phyloP scores from a whole-genome alignment of 1,140 invertebrate species.

The Drosophila bocki region DNA sequence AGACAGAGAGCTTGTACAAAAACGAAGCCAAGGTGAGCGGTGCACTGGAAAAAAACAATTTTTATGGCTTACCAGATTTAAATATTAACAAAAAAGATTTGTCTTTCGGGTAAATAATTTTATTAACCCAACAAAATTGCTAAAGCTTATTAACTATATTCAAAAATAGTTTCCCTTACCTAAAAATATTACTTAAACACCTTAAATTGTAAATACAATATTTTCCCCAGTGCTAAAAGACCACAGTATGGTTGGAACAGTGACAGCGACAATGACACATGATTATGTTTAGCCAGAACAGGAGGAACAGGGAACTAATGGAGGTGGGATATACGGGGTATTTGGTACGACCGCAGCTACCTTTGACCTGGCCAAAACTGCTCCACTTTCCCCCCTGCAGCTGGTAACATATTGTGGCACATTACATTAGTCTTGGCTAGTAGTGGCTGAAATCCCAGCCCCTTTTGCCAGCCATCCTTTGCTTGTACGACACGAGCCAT shows the following conservation, averaged over 20 bases:
- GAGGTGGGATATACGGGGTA: background rate
- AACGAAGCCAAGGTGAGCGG: slow-evolving; percentile 30
- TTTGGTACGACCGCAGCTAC: slow-evolving; percentile 35
- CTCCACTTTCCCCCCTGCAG: slow-evolving; percentile 25
- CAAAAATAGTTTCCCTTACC: too few relatives aligned
- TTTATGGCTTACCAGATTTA: too few relatives aligned
- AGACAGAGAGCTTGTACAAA: slow-evolving; percentile 24
- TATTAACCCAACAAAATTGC: too few relatives aligned
- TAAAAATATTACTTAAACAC: background rate
- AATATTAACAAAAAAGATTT: background rate
- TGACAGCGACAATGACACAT: slow-evolving; percentile 80
- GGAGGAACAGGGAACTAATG: background rate
- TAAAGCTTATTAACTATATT: too few relatives aligned
- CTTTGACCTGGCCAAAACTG: slow-evolving; percentile 45
- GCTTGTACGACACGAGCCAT: slow-evolving; percentile 70
- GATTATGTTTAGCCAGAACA: slow-evolving; percentile 69
- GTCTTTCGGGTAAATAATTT: background rate
- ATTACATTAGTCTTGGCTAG: slow-evolving; percentile 59
- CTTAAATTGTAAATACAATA: background rate
- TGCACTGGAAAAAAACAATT: background rate
- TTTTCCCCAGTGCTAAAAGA: background rate
- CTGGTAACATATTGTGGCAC: slow-evolving; percentile 69
- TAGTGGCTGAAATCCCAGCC: slow-evolving; percentile 27
- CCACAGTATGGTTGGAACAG: background rate
- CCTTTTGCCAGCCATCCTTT: slow-evolving; percentile 17